These are phyloP conservation scores for Rhinolophus sinicus DNA, from an alignment of 2,113 vertebrate genomes.

Conservation along the genomic window DNA sequence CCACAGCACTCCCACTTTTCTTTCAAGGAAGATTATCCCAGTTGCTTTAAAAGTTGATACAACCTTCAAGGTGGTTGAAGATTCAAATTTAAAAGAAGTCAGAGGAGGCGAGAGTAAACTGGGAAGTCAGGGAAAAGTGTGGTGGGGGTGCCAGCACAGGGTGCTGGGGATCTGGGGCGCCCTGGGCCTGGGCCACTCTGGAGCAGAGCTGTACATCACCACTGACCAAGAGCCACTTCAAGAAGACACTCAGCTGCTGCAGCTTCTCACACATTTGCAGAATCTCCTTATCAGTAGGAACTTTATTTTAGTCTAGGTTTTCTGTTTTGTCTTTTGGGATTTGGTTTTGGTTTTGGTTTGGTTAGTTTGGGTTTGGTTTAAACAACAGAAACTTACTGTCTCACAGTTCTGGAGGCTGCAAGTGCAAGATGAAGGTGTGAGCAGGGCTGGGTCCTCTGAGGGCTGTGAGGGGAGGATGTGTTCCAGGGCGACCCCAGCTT, in stretches of 20 bases:
- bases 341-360: not conserved
- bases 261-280: not conserved
- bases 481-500: not conserved
- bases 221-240: not conserved
- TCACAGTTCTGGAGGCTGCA: not conserved
- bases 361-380: not conserved
- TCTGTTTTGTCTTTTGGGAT: not conserved
- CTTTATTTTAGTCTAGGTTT: not conserved
- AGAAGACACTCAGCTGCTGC: accelerated
- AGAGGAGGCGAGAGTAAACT: not conserved
- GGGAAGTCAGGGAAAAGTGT: accelerated
- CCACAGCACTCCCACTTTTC: not conserved
- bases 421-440: not conserved
- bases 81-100: not conserved
- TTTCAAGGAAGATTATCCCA: not conserved
- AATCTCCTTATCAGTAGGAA: not conserved
- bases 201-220: not conserved
- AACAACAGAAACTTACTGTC: not conserved
- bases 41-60: slow-evolving; percentile 12
- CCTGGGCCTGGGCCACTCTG: not conserved
- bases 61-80: not conserved
- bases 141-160: accelerated
- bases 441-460: not conserved
- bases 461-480: not conserved
- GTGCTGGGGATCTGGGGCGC: accelerated